These are phyloP conservation scores for Arrhamphus sclerolepis DNA, from an alignment of 2,797 vertebrate genomes.

Conservation along the genomic window DNA sequence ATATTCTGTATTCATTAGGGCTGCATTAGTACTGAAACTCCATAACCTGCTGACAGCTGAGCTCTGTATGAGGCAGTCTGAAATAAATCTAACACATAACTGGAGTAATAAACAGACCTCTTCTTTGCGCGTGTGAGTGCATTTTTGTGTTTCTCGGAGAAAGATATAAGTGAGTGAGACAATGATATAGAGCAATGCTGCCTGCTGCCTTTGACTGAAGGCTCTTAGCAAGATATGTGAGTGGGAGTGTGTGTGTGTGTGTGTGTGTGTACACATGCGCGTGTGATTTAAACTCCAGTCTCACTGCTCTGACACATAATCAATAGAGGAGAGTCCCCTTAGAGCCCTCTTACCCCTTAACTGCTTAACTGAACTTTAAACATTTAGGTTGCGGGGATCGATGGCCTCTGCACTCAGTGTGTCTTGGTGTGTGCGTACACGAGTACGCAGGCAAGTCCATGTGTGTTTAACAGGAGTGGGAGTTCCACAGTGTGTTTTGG, in stretches of 20 bases:
- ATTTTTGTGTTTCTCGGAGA: slow-evolving; percentile 64
- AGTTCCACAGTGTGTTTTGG: slow-evolving; percentile 76
- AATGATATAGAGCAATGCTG: slow-evolving; percentile 77
- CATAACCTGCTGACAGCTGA: slow-evolving; percentile 73
- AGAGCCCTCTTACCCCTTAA: slow-evolving; percentile 97
- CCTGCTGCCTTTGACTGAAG: slow-evolving; percentile 78
- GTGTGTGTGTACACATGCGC: slow-evolving; percentile 28
- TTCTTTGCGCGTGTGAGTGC: slow-evolving; percentile 38
- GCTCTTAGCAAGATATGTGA: slow-evolving; percentile 73
- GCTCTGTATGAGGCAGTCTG: slow-evolving; percentile 62
- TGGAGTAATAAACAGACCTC: slow-evolving; percentile 76
- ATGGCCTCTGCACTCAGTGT: slow-evolving; percentile 85
- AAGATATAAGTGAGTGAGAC: slow-evolving; percentile 78
- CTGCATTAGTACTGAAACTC: slow-evolving; percentile 72
- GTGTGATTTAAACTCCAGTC: slow-evolving; percentile 91
- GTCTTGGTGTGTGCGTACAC: slow-evolving; percentile 18
- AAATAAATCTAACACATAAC: slow-evolving; percentile 82
- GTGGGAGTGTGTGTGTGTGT: slow-evolving; percentile 65
- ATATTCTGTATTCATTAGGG: slow-evolving; percentile 76
- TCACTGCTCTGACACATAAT: slow-evolving; percentile 95
- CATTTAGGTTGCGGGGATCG: slow-evolving; percentile 93
- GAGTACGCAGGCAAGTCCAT: slow-evolving; percentile 38
- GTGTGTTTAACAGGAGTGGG: slow-evolving; percentile 77
- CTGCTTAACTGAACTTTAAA: slow-evolving; percentile 99
- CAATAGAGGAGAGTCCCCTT: slow-evolving; percentile 94